phyloP scores from a whole-genome alignment of 2,888 invertebrate species.

The Kryphioiulus occultus region DNA sequence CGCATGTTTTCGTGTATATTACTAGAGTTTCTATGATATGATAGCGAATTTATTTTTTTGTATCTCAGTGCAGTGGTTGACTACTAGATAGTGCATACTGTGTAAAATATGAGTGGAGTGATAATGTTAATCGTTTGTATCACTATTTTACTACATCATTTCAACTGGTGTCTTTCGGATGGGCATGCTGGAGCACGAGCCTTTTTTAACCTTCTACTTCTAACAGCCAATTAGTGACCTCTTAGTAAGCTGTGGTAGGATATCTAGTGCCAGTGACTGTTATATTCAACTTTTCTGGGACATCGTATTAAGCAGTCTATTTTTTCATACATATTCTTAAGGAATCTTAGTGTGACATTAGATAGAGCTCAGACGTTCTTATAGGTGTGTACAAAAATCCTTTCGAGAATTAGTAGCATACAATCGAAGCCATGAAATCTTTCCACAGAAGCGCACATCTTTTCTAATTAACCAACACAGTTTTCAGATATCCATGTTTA shows the following conservation, averaged over 20 bases:
- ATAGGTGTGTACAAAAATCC: constrained; percentile 14
- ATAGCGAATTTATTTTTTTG: constrained; percentile 38
- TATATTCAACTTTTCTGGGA: constrained; percentile 35
- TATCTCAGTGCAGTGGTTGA: constrained; percentile 11
- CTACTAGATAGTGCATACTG: not conserved
- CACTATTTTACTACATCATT: constrained; percentile 39
- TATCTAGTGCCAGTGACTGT: not conserved
- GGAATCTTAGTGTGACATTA: constrained; percentile 50
- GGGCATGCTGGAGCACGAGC: constrained; percentile 37
- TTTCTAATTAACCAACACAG: not conserved
- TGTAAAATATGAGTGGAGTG: constrained; percentile 37
- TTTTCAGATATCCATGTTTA: not conserved
- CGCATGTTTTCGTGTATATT: not conserved
- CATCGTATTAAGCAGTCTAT: constrained; percentile 47
- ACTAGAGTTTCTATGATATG: constrained; percentile 3
- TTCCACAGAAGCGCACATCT: not conserved
- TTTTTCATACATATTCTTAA: constrained; percentile 49
- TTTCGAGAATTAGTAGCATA: not conserved
- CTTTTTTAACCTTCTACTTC: constrained; percentile 27
- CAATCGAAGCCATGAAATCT: not conserved
- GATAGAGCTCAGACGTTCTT: constrained; percentile 21
- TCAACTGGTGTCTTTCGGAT: constrained; percentile 39
- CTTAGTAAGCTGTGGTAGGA: constrained; percentile 31
- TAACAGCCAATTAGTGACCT: not conserved
- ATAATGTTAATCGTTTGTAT: constrained; percentile 41